A percentile compares a stretch with the other conserved stretches of the same genome.
Conservation (phyloP, 2,888 invertebrate genomes). For the Chouioia cunea region DNA sequence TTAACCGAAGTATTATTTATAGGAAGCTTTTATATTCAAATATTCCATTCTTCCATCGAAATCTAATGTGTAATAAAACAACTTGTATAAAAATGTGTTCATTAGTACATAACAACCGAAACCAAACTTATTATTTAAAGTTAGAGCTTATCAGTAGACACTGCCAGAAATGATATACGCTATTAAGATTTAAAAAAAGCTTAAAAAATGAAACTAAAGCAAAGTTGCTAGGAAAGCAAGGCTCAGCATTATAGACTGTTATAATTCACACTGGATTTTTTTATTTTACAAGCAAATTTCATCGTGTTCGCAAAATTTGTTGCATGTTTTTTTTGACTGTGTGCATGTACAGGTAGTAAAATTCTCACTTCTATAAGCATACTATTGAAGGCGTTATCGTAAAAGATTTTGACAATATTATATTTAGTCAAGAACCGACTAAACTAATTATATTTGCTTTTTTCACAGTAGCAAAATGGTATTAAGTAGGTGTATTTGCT, state of each 20-base stretch:
- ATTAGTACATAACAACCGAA: too few relatives aligned
- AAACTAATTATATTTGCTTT: too few relatives aligned
- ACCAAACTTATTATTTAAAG: neutral
- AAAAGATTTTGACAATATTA: too few relatives aligned
- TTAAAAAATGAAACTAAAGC: slow-evolving; percentile 15
- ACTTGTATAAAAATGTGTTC: too few relatives aligned
- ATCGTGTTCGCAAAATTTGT: slow-evolving; percentile 15
- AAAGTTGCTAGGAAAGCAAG: slow-evolving; percentile 7
- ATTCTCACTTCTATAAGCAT: slow-evolving; percentile 29
- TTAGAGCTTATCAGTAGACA: slow-evolving; percentile 9
- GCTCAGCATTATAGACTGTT: neutral
- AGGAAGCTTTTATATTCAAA: too few relatives aligned
- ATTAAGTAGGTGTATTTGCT: neutral
- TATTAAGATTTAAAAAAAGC: slow-evolving; percentile 33
- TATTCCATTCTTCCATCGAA: too few relatives aligned
- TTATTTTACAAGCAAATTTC: neutral
- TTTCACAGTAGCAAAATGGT: too few relatives aligned
- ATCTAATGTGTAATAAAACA: too few relatives aligned
- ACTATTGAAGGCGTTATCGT: slow-evolving; percentile 40
- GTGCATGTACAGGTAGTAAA: neutral
- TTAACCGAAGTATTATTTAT: too few relatives aligned
- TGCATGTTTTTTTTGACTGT: slow-evolving; percentile 5
- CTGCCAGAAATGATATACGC: slow-evolving; percentile 7
- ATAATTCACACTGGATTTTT: slow-evolving; percentile 1
- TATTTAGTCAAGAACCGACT: too few relatives aligned